A percentile compares a stretch with the other conserved stretches of the same genome.
Evolutionary conservation across 2,113 vertebrate genomes (phyloP).

Genomic region (Pangasianodon hypophthalmus): DNA sequence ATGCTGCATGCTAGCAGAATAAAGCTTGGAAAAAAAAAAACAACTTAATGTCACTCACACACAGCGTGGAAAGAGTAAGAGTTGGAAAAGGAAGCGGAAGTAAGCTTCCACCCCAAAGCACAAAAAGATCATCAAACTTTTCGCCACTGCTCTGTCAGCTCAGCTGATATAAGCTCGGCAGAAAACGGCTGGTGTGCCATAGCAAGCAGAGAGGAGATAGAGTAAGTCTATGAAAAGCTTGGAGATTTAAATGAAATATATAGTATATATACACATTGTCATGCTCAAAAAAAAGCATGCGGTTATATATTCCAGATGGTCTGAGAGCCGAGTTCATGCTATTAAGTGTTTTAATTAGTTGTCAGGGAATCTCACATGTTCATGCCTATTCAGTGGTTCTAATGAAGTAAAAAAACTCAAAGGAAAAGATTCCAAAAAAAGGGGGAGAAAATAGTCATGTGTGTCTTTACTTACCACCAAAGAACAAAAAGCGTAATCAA

Average conservation of each 20-base stretch:
- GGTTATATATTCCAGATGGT: not conserved
- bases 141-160: slow-evolving; percentile 2
- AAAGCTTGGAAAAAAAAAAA: not conserved
- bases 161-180: slow-evolving; percentile 18
- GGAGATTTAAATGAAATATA: not conserved
- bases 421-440: not conserved
- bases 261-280: not conserved
- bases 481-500: not conserved
- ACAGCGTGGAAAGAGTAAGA: not conserved
- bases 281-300: slow-evolving; percentile 35
- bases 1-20: slow-evolving; percentile 60
- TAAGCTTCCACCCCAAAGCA: slow-evolving; percentile 21
- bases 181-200: slow-evolving; percentile 14
- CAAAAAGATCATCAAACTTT: not conserved
- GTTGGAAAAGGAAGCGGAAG: slow-evolving; percentile 16
- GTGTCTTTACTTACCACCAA: slow-evolving; percentile 28
- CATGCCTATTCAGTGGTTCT: slow-evolving; percentile 12
- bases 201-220: slow-evolving; percentile 44
- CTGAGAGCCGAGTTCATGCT: slow-evolving; percentile 24
- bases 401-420: not conserved
- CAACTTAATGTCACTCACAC: slow-evolving; percentile 15
- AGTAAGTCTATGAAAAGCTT: slow-evolving; percentile 5
- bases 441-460: not conserved
- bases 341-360: not conserved
- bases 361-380: not conserved